Conservation (phyloP, 2,113 vertebrate species). For the Alaudala cheleensis region DNA sequence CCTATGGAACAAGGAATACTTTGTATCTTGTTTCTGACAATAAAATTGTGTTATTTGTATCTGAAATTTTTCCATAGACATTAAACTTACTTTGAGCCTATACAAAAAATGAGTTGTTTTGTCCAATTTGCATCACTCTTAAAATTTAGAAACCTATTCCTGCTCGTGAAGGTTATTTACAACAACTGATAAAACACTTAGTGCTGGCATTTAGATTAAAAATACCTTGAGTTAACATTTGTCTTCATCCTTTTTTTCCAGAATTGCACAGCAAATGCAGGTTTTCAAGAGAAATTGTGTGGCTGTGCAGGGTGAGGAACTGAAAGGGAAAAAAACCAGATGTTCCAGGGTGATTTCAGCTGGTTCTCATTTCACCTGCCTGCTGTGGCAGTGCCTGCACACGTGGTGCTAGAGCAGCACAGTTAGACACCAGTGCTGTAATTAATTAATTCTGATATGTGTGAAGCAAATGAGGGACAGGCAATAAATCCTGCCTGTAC, state of each 20-base stretch:
- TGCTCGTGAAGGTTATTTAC: neutral
- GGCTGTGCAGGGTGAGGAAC: neutral
- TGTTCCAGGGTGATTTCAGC: neutral
- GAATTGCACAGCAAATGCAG: neutral
- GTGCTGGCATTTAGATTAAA: neutral
- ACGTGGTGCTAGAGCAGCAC: too few species aligned
- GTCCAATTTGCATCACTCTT: neutral
- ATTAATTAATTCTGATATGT: neutral
- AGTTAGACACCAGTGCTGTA: neutral
- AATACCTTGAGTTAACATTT: neutral
- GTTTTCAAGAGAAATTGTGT: neutral
- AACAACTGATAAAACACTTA: neutral
- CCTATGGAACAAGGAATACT: neutral
- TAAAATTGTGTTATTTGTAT: neutral
- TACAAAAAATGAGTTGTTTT: neutral
- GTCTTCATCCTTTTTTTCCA: neutral
- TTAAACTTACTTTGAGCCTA: neutral
- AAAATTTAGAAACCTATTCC: neutral
- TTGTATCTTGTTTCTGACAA: neutral
- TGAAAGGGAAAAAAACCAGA: neutral
- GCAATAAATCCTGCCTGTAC: neutral
- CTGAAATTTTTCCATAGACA: neutral
- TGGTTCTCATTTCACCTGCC: neutral
- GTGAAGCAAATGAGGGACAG: neutral
- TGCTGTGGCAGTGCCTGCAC: neutral